phyloP scores from a whole-genome alignment of 2,797 vertebrate species.

The Malurus leucopterus region DNA sequence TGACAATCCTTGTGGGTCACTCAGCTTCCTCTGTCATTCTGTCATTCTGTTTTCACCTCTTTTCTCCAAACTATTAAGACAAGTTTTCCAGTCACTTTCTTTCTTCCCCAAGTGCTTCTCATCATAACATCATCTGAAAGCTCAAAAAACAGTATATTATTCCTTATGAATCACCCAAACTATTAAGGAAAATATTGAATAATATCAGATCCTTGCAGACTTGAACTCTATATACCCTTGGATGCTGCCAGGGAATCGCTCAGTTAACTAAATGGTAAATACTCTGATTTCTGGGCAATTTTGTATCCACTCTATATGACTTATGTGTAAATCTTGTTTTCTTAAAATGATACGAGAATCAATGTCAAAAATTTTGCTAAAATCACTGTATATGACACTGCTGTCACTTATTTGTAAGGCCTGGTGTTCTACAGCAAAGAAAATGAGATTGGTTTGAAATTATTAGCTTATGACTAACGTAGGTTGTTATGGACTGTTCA shows the following conservation, averaged over 20 bases:
- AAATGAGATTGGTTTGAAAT: not conserved
- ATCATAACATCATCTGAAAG: not conserved
- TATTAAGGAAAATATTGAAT: not conserved
- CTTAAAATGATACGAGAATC: not conserved
- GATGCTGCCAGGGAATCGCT: not conserved
- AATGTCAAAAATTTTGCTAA: not conserved
- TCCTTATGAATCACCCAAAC: not conserved
- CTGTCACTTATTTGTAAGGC: not conserved
- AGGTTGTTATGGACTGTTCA: not conserved
- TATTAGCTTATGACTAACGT: not conserved
- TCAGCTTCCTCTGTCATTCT: not conserved
- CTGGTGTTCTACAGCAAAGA: not conserved
- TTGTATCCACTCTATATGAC: not conserved
- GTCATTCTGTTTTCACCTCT: not conserved
- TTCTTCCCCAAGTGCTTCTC: not conserved
- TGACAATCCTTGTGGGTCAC: fast-evolving
- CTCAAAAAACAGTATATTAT: not conserved
- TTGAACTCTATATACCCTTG: not conserved
- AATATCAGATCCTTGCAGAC: not conserved
- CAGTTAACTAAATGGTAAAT: not conserved
- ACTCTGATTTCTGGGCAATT: not conserved
- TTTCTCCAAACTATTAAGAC: not conserved
- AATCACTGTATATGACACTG: not conserved
- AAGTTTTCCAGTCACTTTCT: not conserved
- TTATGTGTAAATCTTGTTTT: not conserved